A percentile compares a stretch with the other conserved stretches of the same genome.
Evolutionary conservation across 2,797 vertebrate genomes (phyloP).

Genomic region (Scyliorhinus canicula): DNA sequence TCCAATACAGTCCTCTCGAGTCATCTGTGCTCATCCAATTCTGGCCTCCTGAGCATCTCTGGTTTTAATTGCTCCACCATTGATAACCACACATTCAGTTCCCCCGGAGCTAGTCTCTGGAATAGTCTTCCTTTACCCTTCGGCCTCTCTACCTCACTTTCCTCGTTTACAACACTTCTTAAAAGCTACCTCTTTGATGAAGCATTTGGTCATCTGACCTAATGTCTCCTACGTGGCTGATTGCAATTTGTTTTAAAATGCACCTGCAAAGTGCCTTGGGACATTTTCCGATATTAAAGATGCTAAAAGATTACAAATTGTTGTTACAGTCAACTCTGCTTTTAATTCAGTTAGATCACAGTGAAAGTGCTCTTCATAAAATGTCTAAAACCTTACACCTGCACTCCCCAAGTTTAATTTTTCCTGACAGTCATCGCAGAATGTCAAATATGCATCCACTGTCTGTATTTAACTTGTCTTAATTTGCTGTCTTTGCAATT

Average conservation of each 20-base stretch:
- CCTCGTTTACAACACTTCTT: background rate
- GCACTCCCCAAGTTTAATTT: background rate
- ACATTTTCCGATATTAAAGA: background rate
- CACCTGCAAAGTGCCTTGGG: background rate
- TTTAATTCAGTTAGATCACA: background rate
- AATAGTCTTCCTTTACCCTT: background rate
- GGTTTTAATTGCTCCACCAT: background rate
- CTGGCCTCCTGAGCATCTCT: background rate
- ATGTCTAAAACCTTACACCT: background rate
- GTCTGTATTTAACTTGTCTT: conserved; percentile 28
- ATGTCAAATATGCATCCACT: background rate
- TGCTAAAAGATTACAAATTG: background rate
- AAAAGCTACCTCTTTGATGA: background rate
- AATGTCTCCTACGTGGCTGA: background rate
- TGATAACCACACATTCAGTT: background rate
- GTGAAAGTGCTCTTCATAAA: background rate
- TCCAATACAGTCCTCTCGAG: background rate
- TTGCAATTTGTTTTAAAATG: background rate
- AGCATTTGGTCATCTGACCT: background rate
- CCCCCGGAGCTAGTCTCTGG: background rate
- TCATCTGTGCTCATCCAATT: background rate
- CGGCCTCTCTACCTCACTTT: background rate
- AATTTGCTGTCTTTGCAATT: conserved; percentile 35
- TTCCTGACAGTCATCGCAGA: background rate
- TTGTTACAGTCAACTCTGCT: background rate